Evolutionary conservation across 1,140 invertebrate species (phyloP).

Genomic region (Trichoplusia ni): DNA sequence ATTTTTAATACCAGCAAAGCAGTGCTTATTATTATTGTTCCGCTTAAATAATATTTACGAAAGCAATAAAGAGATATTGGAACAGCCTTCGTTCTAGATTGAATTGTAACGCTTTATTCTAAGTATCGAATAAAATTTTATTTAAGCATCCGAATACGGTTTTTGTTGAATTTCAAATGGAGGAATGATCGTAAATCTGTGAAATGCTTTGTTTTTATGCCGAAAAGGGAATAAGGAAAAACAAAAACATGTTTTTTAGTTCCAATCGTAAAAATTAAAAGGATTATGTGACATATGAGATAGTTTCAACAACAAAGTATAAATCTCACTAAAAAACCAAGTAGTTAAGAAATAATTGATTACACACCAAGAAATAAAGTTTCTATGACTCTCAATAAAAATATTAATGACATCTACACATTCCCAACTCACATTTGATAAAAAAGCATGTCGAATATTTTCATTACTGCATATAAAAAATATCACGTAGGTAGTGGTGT

Average conservation of each 20-base stretch:
- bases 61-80: conserved; percentile 10
- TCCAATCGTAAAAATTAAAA: too few relatives aligned
- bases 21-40: background rate
- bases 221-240: background rate
- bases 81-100: background rate
- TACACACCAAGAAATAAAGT: too few relatives aligned
- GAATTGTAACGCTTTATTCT: conserved; percentile 2
- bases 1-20: background rate
- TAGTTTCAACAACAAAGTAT: too few relatives aligned
- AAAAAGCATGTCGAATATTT: too few relatives aligned
- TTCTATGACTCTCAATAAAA: too few relatives aligned
- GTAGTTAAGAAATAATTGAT: too few relatives aligned
- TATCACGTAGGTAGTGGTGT: too few relatives aligned
- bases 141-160: background rate
- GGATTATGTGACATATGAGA: too few relatives aligned
- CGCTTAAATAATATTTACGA: background rate
- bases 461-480: too few relatives aligned
- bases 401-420: too few relatives aligned
- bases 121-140: conserved; percentile 19
- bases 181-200: background rate
- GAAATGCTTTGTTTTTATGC: conserved; percentile 2
- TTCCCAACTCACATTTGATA: too few relatives aligned
- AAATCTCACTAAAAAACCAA: too few relatives aligned
- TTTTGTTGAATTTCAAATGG: background rate
- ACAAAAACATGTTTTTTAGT: background rate